Percentiles rank a stretch among this genome's conserved stretches.
phyloP scores from a whole-genome alignment of 2,113 vertebrate genomes.

The Fulmarus glacialis region DNA sequence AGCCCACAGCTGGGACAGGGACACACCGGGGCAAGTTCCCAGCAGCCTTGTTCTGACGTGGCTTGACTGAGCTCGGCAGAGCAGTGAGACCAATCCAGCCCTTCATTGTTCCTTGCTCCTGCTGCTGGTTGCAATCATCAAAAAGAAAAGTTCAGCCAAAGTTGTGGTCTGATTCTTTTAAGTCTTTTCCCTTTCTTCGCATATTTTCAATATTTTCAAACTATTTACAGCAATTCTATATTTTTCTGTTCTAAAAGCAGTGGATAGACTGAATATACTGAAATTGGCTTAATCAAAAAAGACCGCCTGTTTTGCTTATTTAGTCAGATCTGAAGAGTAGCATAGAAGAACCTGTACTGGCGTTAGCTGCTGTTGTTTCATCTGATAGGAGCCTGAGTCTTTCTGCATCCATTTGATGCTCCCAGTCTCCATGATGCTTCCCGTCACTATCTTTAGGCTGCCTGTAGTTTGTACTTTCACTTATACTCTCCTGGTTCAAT shows the following conservation, averaged over 20 bases:
- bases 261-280: background rate
- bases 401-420: background rate
- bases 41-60: fast-evolving
- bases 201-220: background rate
- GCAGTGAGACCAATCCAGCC: background rate
- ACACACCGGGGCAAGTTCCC: background rate
- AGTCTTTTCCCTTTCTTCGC: background rate
- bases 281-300: background rate
- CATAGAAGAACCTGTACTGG: background rate
- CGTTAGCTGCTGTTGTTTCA: background rate
- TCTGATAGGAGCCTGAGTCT: background rate
- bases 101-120: background rate
- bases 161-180: background rate
- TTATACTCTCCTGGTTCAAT: background rate
- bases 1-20: fast-evolving
- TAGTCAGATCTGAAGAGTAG: background rate
- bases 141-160: background rate
- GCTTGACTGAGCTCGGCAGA: background rate
- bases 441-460: background rate
- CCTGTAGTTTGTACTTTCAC: background rate
- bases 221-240: background rate
- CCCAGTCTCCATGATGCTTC: background rate
- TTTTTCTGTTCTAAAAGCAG: background rate
- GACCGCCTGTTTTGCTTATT: background rate
- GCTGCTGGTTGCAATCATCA: background rate